These are phyloP conservation scores for Pomacea canaliculata DNA, from an alignment of 2,888 invertebrate genomes.

Conservation along the genomic window DNA sequence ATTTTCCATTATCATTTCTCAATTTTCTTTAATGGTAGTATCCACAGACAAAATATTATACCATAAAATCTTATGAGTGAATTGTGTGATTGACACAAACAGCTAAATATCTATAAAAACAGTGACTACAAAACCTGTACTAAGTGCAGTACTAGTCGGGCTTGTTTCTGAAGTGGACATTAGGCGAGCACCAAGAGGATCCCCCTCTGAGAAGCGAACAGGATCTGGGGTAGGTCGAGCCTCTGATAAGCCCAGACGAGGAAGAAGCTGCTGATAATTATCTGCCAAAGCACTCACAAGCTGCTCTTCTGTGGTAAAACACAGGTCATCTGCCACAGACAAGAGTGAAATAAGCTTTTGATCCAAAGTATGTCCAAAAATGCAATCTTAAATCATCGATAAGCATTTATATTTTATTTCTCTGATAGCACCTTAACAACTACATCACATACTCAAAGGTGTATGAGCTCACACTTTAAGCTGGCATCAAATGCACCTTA, in stretches of 20 bases:
- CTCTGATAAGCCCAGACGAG: conserved; percentile 70
- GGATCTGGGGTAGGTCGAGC: conserved; percentile 71
- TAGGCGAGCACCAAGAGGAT: conserved; percentile 73
- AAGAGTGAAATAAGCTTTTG: neutral
- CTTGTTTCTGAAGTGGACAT: conserved; percentile 29
- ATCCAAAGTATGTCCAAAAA: neutral
- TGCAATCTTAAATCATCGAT: too few relatives aligned
- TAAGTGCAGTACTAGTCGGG: neutral
- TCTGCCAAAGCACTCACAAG: conserved; percentile 36
- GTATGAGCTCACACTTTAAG: neutral
- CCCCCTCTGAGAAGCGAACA: conserved; percentile 72
- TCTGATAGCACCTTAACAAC: too few relatives aligned
- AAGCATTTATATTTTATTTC: too few relatives aligned
- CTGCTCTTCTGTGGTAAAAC: conserved; percentile 41
- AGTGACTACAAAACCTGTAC: neutral
- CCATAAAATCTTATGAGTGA: too few relatives aligned
- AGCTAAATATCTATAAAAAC: too few relatives aligned
- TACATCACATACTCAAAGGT: neutral
- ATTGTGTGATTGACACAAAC: too few relatives aligned
- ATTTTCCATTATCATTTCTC: too few relatives aligned
- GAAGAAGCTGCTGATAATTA: conserved; percentile 57
- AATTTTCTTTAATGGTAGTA: too few relatives aligned
- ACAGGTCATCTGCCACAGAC: conserved; percentile 40
- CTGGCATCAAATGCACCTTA: too few relatives aligned
- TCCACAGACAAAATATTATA: too few relatives aligned